Percentiles rank a stretch among this genome's conserved stretches.
These are phyloP conservation scores for Lacanobia oleracea DNA, from an alignment of 2,888 invertebrate genomes.

Conservation along the genomic window DNA sequence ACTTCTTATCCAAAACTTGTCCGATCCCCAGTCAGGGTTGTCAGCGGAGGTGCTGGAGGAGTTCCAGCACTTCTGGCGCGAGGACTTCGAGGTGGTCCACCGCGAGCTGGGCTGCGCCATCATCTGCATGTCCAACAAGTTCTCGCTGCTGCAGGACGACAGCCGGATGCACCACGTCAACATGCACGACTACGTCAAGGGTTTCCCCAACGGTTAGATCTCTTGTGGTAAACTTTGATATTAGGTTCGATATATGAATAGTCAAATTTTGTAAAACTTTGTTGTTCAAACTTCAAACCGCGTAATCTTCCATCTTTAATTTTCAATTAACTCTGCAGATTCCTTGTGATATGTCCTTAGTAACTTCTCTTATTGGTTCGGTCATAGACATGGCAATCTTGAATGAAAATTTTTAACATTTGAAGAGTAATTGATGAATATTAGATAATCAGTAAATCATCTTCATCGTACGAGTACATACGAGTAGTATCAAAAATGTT, in stretches of 20 bases:
- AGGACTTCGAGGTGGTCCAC: conserved; percentile 86
- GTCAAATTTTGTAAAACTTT: too few species aligned
- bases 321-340: too few species aligned
- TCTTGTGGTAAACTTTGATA: too few species aligned
- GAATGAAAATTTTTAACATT: not conserved
- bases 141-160: conserved; percentile 84
- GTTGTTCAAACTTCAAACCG: too few species aligned
- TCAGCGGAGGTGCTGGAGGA: conserved; percentile 82
- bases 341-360: too few species aligned
- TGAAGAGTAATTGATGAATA: not conserved
- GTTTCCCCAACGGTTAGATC: conserved; percentile 82
- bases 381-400: not conserved
- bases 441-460: too few species aligned
- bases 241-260: too few species aligned
- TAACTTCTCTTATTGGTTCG: too few species aligned
- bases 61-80: conserved; percentile 87
- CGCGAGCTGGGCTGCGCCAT: conserved; percentile 87
- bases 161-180: conserved; percentile 85
- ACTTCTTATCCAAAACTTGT: not conserved
- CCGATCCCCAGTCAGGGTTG: conserved; percentile 79
- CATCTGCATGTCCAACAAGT: conserved; percentile 88
- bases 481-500: too few species aligned
- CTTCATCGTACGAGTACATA: too few species aligned
- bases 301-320: too few species aligned
- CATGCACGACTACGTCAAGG: conserved; percentile 85